A percentile compares a stretch with the other conserved stretches of the same genome.
Conservation (phyloP, 2,888 invertebrate species). For the Lochmaea capreae region DNA sequence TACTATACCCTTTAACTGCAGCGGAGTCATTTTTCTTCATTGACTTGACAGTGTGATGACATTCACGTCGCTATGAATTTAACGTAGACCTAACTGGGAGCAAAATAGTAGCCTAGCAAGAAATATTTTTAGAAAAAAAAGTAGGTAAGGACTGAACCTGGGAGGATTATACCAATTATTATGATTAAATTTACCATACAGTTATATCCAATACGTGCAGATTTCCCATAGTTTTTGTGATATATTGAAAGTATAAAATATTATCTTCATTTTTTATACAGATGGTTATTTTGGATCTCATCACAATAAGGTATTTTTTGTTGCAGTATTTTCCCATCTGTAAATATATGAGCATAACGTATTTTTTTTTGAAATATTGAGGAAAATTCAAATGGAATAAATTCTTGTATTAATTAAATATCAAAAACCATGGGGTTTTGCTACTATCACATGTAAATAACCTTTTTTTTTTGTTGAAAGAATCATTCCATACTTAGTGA, state of each 20-base stretch:
- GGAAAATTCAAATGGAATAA: too few species aligned
- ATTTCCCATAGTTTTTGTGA: background rate
- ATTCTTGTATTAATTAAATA: background rate
- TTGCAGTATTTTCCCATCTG: background rate
- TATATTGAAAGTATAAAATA: background rate
- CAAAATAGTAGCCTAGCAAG: background rate
- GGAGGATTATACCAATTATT: too few species aligned
- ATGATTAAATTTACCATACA: background rate
- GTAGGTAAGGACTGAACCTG: background rate
- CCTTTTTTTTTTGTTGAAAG: conserved; percentile 15
- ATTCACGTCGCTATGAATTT: too few species aligned
- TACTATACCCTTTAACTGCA: too few species aligned
- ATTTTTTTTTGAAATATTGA: too few species aligned
- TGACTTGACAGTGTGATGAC: too few species aligned
- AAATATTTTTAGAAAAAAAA: background rate
- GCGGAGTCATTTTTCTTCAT: too few species aligned
- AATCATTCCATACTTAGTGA: conserved; percentile 52
- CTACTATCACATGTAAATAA: conserved; percentile 33
- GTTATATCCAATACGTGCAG: background rate
- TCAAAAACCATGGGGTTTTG: conserved; percentile 1
- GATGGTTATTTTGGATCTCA: background rate
- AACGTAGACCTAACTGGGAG: background rate
- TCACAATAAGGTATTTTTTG: background rate
- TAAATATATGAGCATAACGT: background rate
- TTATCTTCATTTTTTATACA: background rate